Percentiles rank a stretch among this genome's conserved stretches.
phyloP scores from a whole-genome alignment of 2,797 vertebrate genomes.

The Melanotaenia nigrans region DNA sequence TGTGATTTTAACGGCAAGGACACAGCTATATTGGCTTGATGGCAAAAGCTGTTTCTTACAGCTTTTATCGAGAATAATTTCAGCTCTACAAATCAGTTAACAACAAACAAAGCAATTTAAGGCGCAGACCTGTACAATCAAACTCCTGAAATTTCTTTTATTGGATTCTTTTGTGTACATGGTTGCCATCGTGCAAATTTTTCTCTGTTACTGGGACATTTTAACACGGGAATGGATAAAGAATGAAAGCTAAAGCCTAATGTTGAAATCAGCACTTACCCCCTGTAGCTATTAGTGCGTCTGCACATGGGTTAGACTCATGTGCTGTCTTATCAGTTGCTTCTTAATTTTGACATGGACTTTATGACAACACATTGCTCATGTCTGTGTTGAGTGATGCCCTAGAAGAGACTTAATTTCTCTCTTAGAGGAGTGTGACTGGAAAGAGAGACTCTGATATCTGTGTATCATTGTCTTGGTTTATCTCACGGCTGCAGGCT shows the following conservation, averaged over 20 bases:
- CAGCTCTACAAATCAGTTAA: slow-evolving; percentile 38
- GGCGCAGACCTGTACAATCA: slow-evolving; percentile 40
- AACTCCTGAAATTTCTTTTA: slow-evolving; percentile 36
- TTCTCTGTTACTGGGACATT: slow-evolving; percentile 29
- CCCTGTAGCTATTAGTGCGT: slow-evolving; percentile 29
- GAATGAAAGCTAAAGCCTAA: slow-evolving; percentile 30
- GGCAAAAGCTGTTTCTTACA: slow-evolving; percentile 32
- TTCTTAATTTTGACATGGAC: slow-evolving; percentile 49
- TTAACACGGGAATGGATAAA: slow-evolving; percentile 29
- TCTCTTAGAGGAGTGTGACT: slow-evolving; percentile 40
- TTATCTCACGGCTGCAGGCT: slow-evolving; percentile 77
- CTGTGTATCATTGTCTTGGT: slow-evolving; percentile 69
- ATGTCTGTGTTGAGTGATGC: slow-evolving; percentile 57
- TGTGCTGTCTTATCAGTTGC: slow-evolving; percentile 38
- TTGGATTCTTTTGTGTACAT: slow-evolving; percentile 23
- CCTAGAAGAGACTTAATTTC: slow-evolving; percentile 66
- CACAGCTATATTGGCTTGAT: slow-evolving; percentile 49
- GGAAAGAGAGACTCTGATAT: slow-evolving; percentile 65
- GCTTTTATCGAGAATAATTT: slow-evolving; percentile 31
- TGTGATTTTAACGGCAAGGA: slow-evolving; percentile 56
- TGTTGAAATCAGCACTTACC: slow-evolving; percentile 35
- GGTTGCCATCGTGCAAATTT: slow-evolving; percentile 22
- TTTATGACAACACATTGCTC: slow-evolving; percentile 39
- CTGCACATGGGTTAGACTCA: slow-evolving; percentile 37
- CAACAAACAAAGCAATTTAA: slow-evolving; percentile 53